Conservation (phyloP, 2,888 invertebrate genomes). For the Syrphus vitripennis region DNA sequence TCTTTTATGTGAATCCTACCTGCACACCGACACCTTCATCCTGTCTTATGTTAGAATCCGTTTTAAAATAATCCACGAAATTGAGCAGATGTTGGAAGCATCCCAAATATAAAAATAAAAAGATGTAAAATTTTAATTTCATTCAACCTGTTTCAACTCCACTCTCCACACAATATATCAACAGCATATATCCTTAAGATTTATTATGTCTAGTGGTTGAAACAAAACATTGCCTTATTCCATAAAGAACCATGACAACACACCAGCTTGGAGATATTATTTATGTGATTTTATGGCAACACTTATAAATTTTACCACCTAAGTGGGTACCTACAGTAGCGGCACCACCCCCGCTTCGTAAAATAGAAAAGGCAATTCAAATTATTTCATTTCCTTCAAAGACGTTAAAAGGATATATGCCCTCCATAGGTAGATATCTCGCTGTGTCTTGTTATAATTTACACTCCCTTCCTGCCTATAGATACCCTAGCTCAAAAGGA, state of each 20-base stretch:
- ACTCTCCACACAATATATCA: background rate
- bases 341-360: background rate
- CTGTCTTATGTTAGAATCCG: background rate
- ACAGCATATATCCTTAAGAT: background rate
- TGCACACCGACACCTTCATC: background rate
- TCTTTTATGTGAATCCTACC: too few species aligned
- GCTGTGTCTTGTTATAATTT: background rate
- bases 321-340: background rate
- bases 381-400: constrained; percentile 23
- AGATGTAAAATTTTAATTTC: constrained; percentile 5
- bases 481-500: background rate
- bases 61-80: background rate
- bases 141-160: background rate
- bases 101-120: background rate
- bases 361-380: constrained; percentile 10
- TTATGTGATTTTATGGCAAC: constrained; percentile 20
- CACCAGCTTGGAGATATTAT: background rate
- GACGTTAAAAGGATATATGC: background rate
- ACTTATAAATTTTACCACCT: background rate
- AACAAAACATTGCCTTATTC: background rate
- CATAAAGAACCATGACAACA: background rate
- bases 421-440: background rate
- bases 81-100: constrained; percentile 1
- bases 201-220: constrained; percentile 1
- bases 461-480: background rate